Conservation (phyloP, 2,113 vertebrate genomes). For the Syngnathoides biaculeatus region DNA sequence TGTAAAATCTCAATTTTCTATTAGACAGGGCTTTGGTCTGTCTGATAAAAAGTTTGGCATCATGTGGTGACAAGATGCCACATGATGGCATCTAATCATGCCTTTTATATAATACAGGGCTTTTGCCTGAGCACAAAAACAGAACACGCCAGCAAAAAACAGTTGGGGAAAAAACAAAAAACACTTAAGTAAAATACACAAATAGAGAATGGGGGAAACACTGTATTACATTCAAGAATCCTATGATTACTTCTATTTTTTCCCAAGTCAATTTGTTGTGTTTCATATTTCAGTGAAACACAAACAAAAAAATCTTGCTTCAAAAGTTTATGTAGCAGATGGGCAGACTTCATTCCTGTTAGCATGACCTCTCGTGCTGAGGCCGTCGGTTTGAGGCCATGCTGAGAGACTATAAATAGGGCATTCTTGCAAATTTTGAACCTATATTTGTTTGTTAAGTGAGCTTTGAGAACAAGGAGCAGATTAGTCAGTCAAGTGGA, state of each 20-base stretch:
- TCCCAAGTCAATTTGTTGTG: not conserved
- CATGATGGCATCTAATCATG: no score
- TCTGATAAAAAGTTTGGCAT: no score
- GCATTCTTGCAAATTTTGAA: not conserved
- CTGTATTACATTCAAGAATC: not conserved
- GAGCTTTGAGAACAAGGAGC: not conserved
- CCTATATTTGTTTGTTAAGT: not conserved
- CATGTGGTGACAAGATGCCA: no score
- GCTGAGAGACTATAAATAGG: constrained; percentile 12
- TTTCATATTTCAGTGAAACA: not conserved
- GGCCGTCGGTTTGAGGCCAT: not conserved
- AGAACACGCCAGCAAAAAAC: not conserved
- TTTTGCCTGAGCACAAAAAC: not conserved
- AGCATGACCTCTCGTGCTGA: not conserved
- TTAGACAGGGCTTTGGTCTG: not conserved
- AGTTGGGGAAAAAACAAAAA: not conserved
- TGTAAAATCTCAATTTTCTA: not conserved
- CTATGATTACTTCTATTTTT: not conserved
- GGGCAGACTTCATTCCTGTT: no score
- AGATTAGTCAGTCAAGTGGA: constrained; percentile 23
- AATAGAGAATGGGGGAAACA: not conserved
- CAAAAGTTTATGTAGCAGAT: not conserved
- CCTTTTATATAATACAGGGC: no score
- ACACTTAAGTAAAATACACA: not conserved
- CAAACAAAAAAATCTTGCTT: not conserved